Conservation (phyloP, 2,888 invertebrate species). For the Cacoxenus indagator region DNA sequence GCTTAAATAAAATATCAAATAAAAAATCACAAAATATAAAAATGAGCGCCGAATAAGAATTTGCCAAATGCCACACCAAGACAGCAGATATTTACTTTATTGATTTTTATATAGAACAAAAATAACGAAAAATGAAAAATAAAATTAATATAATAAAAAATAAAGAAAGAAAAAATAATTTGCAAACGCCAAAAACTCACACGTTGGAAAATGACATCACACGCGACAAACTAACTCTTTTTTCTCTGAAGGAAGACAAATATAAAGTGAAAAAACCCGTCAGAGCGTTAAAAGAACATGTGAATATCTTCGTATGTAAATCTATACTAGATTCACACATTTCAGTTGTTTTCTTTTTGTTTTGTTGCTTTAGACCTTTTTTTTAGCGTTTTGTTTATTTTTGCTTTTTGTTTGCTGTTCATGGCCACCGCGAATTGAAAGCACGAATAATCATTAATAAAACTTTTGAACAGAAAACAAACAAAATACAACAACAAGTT, state of each 20-base stretch:
- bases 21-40: background rate
- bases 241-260: background rate
- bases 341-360: background rate
- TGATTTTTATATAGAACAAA: slow-evolving; percentile 12
- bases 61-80: background rate
- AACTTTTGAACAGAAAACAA: background rate
- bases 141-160: slow-evolving; percentile 5
- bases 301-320: slow-evolving; percentile 47
- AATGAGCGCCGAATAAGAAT: slow-evolving; percentile 1
- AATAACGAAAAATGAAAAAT: background rate
- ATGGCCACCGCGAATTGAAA: slow-evolving; percentile 4
- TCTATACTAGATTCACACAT: slow-evolving; percentile 39
- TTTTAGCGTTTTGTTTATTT: background rate
- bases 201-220: slow-evolving; percentile 22
- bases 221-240: slow-evolving; percentile 13
- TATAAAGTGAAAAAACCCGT: background rate
- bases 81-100: background rate
- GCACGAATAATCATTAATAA: slow-evolving; percentile 8
- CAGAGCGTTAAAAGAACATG: slow-evolving; percentile 35
- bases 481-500: background rate
- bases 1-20: background rate
- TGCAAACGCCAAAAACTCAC: background rate
- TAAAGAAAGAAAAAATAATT: slow-evolving; percentile 1
- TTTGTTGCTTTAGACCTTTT: background rate
- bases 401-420: slow-evolving; percentile 1